Percentiles rank a stretch among this genome's conserved stretches.
These are phyloP conservation scores for Drosophila pectinifera DNA, from an alignment of 1,140 invertebrate species.

Conservation along the genomic window DNA sequence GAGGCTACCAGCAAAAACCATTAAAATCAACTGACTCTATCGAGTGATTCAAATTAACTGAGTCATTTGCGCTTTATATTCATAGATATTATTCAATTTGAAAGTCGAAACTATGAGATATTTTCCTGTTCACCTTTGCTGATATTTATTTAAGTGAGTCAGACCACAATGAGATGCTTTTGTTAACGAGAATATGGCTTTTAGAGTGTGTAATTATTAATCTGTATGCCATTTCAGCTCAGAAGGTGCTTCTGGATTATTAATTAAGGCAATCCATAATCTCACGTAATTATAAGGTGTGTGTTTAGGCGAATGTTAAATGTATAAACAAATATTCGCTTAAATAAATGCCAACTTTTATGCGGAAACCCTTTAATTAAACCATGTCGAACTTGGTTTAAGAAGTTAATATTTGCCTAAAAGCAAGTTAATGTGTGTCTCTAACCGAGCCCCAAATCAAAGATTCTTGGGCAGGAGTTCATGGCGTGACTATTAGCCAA, in stretches of 20 bases:
- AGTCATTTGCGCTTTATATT: conserved; percentile 20
- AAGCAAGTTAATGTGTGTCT: conserved; percentile 25
- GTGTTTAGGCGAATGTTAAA: too few species aligned
- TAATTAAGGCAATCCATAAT: too few species aligned
- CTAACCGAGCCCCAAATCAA: conserved; percentile 9
- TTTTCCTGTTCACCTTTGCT: conserved; percentile 22
- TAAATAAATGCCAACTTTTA: background rate
- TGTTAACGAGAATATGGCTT: background rate
- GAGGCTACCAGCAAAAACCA: background rate
- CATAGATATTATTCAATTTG: conserved; percentile 16
- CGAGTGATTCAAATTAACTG: conserved; percentile 12
- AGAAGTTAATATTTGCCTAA: conserved; percentile 19
- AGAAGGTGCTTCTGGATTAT: background rate
- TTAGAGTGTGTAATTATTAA: background rate
- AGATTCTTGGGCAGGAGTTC: conserved; percentile 26
- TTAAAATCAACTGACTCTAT: background rate
- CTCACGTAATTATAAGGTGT: too few species aligned
- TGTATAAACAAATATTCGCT: background rate
- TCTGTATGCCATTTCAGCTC: background rate
- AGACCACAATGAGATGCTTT: conserved; percentile 5
- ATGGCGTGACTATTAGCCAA: conserved; percentile 59
- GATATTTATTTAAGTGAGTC: conserved; percentile 10
- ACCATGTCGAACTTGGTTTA: background rate
- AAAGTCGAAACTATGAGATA: conserved; percentile 21
- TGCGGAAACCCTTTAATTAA: conserved; percentile 25